Percentiles rank a stretch among this genome's conserved stretches.
Evolutionary conservation across 53 echinoderm and acorn worm species (phyloP).

Genomic region (Mesocentrotus franciscanus): DNA sequence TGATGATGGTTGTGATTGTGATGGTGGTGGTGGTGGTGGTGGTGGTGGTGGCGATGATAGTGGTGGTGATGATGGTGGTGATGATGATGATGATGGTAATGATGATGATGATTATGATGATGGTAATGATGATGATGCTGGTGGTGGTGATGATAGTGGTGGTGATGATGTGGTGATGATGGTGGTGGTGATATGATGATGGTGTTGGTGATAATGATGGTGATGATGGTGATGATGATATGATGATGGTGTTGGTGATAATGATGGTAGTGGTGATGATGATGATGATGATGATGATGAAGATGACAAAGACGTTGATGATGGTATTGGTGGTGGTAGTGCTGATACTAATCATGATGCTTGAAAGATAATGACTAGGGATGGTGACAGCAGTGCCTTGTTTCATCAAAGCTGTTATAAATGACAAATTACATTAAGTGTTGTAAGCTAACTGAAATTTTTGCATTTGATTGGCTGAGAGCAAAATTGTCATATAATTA

Average conservation of each 20-base stretch:
- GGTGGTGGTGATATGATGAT: not conserved
- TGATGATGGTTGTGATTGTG: not conserved
- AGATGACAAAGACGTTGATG: too few species aligned
- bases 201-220: not conserved
- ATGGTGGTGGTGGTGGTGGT: not conserved
- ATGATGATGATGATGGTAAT: not conserved
- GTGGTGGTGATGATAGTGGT: not conserved
- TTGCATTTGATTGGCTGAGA: too few species aligned
- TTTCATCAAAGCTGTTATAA: too few species aligned
- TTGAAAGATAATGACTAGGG: not conserved
- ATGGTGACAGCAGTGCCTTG: not conserved
- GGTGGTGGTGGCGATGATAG: not conserved
- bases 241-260: slow-evolving; percentile 8
- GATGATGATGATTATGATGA: slow-evolving; percentile 11
- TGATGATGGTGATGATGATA: slow-evolving; percentile 11
- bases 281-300: not conserved
- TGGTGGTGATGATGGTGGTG: slow-evolving; percentile 49
- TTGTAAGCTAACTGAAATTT: too few species aligned
- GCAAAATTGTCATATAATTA: too few species aligned
- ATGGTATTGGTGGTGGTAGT: too few species aligned
- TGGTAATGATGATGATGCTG: not conserved
- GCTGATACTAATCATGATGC: not conserved
- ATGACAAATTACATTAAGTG: too few species aligned
- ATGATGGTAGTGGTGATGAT: slow-evolving; percentile 1
- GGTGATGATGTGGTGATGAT: not conserved